Evolutionary conservation across 2,888 invertebrate species (phyloP), one percentile per base, ranked within the genome.

Genomic region (Athalia cordata): DNA sequence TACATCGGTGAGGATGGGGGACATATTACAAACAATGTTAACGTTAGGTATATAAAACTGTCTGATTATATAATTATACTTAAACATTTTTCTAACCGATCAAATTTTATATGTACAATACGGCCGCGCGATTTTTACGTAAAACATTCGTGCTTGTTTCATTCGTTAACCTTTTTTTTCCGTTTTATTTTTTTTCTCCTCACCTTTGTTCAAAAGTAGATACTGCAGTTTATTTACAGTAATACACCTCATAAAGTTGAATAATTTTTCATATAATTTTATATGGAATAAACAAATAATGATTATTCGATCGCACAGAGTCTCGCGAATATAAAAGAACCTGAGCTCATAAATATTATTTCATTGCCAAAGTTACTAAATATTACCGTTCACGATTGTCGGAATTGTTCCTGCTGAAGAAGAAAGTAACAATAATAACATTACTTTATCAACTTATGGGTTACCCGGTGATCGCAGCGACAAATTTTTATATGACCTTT

Each of bases 141-240:
- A 29, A 29, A n/a, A 29, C 0, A 29, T 29, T 29, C 29, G 29
- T 29, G 29, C 29, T 2, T 29, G 29, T 29, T 29, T 59, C 4
- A 67, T 4, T 50, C 3, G 29, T 13, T 13, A 3, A 13, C 45
- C n/a, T 43, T 66, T 43, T 15, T 47, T 29, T 5, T 57, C 55
- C 43, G 29, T 29, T 29, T 29, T 29, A n/a, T n/a, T 29, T 29
- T 29, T 29, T 29, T 29, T 29, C 29, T 29, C 2, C 29, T 29
- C 29, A 29, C 2, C 2, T 29, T 29, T 2, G 2, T 29, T 29
- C 29, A 29, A 70, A 43, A 57, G 52, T 47, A 15, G 15, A 13
- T 9, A 74, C 61, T 74, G 74, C 74, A 74, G n/a, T 61, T 74
- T 74, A 74, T 74, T 61, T 74, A 74, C 74, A 74, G 74, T 70